Evolutionary conservation across 1,140 invertebrate species (phyloP).

Genomic region (Cepaea nemoralis): DNA sequence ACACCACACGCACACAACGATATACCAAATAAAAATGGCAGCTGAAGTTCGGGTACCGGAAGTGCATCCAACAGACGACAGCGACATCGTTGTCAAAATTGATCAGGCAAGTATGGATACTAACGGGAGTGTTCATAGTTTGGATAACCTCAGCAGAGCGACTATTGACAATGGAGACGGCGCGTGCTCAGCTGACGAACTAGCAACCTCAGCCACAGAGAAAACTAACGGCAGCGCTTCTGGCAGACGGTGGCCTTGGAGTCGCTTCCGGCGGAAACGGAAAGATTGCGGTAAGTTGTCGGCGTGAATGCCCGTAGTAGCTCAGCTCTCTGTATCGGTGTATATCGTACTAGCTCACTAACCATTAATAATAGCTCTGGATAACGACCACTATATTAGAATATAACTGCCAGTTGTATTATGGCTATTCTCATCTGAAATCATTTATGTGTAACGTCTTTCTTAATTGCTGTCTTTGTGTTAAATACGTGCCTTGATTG

Average conservation of each 20-base stretch:
- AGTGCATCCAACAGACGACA: background rate
- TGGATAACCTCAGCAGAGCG: background rate
- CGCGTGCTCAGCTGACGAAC: background rate
- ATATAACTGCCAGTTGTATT: no score
- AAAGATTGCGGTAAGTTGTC: conserved; percentile 25
- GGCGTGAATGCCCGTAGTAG: background rate
- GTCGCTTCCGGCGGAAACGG: conserved; percentile 19
- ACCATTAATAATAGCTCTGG: no score
- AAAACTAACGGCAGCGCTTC: background rate
- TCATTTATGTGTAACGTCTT: no score
- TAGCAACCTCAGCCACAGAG: background rate
- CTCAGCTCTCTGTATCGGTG: background rate
- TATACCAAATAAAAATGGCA: conserved; percentile 2
- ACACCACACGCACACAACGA: background rate
- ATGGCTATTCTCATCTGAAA: no score
- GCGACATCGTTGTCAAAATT: background rate
- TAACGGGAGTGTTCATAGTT: background rate
- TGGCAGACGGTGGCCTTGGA: background rate
- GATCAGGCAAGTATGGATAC: background rate
- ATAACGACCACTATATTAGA: no score
- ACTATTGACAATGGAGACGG: background rate
- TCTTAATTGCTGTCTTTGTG: no score
- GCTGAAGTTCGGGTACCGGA: background rate
- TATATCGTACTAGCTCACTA: no score
- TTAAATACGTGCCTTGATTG: no score